Evolutionary conservation across 2,888 invertebrate genomes (phyloP), one percentile per base, ranked within the genome.

Genomic region (Andrena flavipes): DNA sequence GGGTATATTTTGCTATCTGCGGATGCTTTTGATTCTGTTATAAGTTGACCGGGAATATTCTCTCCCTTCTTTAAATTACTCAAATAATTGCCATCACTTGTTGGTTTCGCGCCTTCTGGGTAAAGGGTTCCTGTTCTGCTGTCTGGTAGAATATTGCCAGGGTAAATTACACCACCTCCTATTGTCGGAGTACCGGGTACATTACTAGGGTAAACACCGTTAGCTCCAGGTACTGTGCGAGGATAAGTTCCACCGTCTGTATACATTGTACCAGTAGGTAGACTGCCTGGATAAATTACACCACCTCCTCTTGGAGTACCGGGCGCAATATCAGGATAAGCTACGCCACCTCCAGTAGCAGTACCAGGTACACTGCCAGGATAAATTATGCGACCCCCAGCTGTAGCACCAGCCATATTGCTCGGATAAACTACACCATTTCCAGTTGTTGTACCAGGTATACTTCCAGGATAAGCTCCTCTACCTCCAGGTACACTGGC

Each of bases 101-200:
- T 42, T 42, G 16, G 16, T 16, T 42, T 16, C 42, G 42, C 42
- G 42, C 16, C 16, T 5, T 42, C 42, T 42, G 42, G 42, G 13
- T 42, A 42, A 42, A 6, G 2, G 13, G 1, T 29, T 49, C n/a
- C 13, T 13, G 20, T 4, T 62, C n/a, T 60, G 6, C 20, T 13
- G 10, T 51, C 13, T 60, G 49, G 59, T 20, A 8, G n/a, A 56
- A 6, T 20, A 49, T 29, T 16, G 42, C 82, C 85, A 30, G 84
- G 81, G 80, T 84, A 84, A 10, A 3, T 16, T 67, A 70, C 82
- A 72, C 75, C 78, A 16, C 76, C 82, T 42, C 83, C 83, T 56
- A 65, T 70, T n/a, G 71, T 75, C 13, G 42, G 42, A 20, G 72
- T 60, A 67, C 74, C 80, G 60, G 79, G 42, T 1, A 20, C 23